Base-by-base conservation (phyloP, 2,888 invertebrate genomes). In the Ochropleura leucogaster region DNA sequence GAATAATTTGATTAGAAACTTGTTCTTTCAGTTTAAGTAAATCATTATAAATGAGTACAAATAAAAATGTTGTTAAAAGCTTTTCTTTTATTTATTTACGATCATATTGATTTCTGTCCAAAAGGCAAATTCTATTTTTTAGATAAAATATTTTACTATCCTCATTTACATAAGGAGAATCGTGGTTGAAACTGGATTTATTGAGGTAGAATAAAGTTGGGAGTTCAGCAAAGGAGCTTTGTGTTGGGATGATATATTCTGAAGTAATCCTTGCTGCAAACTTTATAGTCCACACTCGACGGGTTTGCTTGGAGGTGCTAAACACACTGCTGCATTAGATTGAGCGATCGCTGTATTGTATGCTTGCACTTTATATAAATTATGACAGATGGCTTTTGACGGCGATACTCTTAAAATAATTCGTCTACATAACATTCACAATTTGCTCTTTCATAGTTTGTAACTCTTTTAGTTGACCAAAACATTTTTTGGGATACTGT, bases 171-270 rank as follows among this genome's bases (percentile, higher is more conserved):
- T 49, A 30, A 53, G 57, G 57, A 59, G 18, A 65, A 18, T 49
- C 16, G 44, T 57, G 53, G 51, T 60, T 70, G 9, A n/a, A 65
- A 42, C 53, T 47, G 20, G 7, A 40, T 64, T 49, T 64, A 68
- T 67, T 70, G 60, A 71, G 62, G 46, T 68, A 49, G 18, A 68
- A 74, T 40, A 66, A 79, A 55, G 40, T 62, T 71, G 46, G n/a
- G 10, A 53, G 8, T 51, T 46, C 20, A 70, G n/a, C 53, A n/a
- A 10, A 65, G 44, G 30, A 51, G 30, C 53, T 75, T 59, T 68
- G 49, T 65, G 16, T 71, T 30, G 30, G 10, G 8, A 53, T 81
- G 6, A 67, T 77, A 80, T 68, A 60, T 47, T 4, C 16, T 55
- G 12, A 68, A 53, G 47, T 72, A 69, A 69, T 67, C 40, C 53